These are phyloP conservation scores for Equus quagga DNA, from an alignment of 2,113 vertebrate species.

Conservation along the genomic window DNA sequence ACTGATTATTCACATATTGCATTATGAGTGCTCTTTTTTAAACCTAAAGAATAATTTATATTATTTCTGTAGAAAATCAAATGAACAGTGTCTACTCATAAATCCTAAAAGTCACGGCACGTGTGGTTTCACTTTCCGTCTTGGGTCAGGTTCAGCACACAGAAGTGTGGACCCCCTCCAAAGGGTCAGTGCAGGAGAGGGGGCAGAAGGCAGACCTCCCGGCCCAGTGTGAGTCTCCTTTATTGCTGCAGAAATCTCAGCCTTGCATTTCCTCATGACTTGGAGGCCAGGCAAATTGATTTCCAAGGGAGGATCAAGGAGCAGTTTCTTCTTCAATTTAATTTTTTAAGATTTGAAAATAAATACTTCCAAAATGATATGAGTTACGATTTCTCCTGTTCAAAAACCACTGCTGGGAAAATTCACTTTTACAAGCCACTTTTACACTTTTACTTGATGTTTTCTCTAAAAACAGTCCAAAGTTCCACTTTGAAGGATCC, in stretches of 20 bases:
- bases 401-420: constrained; percentile 64
- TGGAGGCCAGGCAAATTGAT: constrained; percentile 12
- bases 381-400: constrained; percentile 52
- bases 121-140: constrained; percentile 81
- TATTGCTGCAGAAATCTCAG: constrained; percentile 86
- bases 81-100: constrained; percentile 79
- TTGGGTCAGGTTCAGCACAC: constrained; percentile 54
- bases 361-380: constrained; percentile 68
- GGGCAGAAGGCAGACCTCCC: constrained; percentile 71
- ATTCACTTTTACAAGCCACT: constrained; percentile 4
- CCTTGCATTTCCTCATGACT: not conserved
- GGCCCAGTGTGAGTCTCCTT: constrained; percentile 75
- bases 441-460: not conserved
- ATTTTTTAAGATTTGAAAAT: constrained; percentile 63
- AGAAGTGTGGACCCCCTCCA: not conserved
- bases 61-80: constrained; percentile 86
- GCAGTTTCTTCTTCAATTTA: constrained; percentile 52
- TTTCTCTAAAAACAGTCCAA: constrained; percentile 1
- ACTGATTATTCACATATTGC: constrained; percentile 90
- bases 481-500: not conserved
- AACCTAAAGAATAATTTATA: constrained; percentile 86
- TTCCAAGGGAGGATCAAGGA: constrained; percentile 43
- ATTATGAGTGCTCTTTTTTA: constrained; percentile 83
- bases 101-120: constrained; percentile 82
- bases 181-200: constrained; percentile 78